Evolutionary conservation across 2,113 vertebrate species (phyloP).

Genomic region (Podilymbus podiceps): DNA sequence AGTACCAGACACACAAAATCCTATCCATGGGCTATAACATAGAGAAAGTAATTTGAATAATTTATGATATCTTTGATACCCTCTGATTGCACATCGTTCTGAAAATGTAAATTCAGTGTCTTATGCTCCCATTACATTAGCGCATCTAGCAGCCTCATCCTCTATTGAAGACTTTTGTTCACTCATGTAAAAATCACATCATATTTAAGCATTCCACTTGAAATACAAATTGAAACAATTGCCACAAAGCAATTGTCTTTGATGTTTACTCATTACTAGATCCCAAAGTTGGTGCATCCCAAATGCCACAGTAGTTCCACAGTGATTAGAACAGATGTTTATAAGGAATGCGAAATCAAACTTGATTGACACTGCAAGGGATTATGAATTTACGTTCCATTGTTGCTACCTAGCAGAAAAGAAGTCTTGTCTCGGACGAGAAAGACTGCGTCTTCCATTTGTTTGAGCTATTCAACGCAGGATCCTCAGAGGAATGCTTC

Average conservation of each 20-base stretch:
- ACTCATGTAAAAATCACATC: not conserved
- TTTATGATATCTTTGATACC: not conserved
- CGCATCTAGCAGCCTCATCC: too few species aligned
- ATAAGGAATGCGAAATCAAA: not conserved
- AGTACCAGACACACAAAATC: not conserved
- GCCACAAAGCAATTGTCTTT: not conserved
- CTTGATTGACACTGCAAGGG: rapidly evolving
- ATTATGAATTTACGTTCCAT: too few species aligned
- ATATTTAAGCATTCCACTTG: not conserved
- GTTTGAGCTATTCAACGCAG: not conserved
- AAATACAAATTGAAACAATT: not conserved
- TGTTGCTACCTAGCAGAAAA: not conserved
- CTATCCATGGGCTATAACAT: rapidly evolving
- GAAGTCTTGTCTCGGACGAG: not conserved
- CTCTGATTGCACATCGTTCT: not conserved
- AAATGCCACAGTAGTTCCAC: not conserved
- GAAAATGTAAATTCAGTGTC: not conserved
- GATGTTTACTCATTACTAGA: not conserved
- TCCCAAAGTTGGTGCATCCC: not conserved
- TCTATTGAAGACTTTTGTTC: not conserved
- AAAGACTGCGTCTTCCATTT: not conserved
- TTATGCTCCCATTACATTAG: too few species aligned
- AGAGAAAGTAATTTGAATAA: not conserved
- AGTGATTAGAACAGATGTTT: not conserved
- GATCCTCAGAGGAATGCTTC: not conserved